Evolutionary conservation across 2,888 invertebrate species (phyloP).

Genomic region (Lasioglossum marginatum): DNA sequence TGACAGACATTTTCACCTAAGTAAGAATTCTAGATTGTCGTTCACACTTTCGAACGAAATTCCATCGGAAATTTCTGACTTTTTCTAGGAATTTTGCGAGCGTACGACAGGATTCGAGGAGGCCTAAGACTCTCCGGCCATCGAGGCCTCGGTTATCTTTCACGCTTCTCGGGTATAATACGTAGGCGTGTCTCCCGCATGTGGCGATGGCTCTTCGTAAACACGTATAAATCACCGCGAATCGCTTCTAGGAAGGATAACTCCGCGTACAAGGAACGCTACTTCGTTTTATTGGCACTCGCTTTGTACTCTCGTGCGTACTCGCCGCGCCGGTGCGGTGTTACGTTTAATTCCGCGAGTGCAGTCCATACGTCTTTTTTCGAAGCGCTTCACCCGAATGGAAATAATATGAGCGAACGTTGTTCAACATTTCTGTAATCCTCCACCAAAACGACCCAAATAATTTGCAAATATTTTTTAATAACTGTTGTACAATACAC

Average conservation of each 20-base stretch:
- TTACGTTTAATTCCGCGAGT: slow-evolving; percentile 29
- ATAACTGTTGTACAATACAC: no score
- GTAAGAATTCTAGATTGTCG: not conserved
- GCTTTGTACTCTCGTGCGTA: slow-evolving; percentile 22
- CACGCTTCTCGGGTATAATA: not conserved
- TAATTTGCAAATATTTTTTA: not conserved
- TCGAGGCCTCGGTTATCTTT: not conserved
- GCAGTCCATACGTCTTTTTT: slow-evolving; percentile 21
- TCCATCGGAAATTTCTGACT: not conserved
- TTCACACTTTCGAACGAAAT: not conserved
- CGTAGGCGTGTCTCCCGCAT: not conserved
- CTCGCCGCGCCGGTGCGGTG: not conserved
- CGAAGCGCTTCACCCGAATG: slow-evolving; percentile 19
- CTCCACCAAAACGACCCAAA: not conserved
- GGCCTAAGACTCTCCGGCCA: not conserved
- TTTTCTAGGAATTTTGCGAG: no score
- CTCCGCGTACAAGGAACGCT: slow-evolving; percentile 17
- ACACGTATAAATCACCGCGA: slow-evolving; percentile 21
- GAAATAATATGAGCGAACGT: slow-evolving; percentile 25
- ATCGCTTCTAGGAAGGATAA: slow-evolving; percentile 3
- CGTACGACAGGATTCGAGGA: no score
- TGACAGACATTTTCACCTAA: not conserved
- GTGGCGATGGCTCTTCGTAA: slow-evolving; percentile 20
- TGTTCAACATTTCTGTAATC: not conserved
- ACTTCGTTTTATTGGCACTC: slow-evolving; percentile 39